Evolutionary conservation across 1,140 invertebrate species (phyloP).

Genomic region (Mactra quadrangularis): DNA sequence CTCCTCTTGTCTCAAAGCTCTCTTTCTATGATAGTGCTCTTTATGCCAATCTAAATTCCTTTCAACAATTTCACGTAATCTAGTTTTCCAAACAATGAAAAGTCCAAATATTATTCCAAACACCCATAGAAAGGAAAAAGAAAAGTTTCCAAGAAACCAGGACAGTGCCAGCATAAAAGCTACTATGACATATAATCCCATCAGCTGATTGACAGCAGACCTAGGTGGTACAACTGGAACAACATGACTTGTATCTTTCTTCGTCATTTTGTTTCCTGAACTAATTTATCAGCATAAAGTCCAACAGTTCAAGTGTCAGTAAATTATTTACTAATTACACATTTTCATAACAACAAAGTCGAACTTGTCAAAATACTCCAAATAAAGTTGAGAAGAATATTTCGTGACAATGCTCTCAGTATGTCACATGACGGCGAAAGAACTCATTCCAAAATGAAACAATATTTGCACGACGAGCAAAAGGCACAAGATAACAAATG

Average conservation of each 20-base stretch:
- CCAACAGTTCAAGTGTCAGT: too few relatives aligned
- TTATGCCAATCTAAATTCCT: slow-evolving; percentile 79
- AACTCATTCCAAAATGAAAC: too few relatives aligned
- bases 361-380: too few relatives aligned
- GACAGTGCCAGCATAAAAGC: slow-evolving; percentile 67
- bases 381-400: too few relatives aligned
- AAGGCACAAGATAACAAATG: too few relatives aligned
- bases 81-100: slow-evolving; percentile 78
- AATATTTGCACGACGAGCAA: too few relatives aligned
- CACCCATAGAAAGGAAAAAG: slow-evolving; percentile 76
- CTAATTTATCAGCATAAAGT: too few relatives aligned
- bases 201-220: slow-evolving; percentile 62
- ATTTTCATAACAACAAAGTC: too few relatives aligned
- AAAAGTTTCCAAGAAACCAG: slow-evolving; percentile 74
- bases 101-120: slow-evolving; percentile 72
- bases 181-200: slow-evolving; percentile 77
- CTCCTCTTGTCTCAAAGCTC: slow-evolving; percentile 85
- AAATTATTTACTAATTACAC: too few relatives aligned
- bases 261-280: slow-evolving; percentile 13
- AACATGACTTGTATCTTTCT: slow-evolving; percentile 9
- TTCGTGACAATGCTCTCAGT: too few relatives aligned
- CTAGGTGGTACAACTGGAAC: slow-evolving; percentile 18
- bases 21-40: slow-evolving; percentile 82
- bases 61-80: slow-evolving; percentile 72
- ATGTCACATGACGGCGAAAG: too few relatives aligned